phyloP scores from a whole-genome alignment of 2,113 vertebrate species.

The Tympanuchus pallidicinctus region DNA sequence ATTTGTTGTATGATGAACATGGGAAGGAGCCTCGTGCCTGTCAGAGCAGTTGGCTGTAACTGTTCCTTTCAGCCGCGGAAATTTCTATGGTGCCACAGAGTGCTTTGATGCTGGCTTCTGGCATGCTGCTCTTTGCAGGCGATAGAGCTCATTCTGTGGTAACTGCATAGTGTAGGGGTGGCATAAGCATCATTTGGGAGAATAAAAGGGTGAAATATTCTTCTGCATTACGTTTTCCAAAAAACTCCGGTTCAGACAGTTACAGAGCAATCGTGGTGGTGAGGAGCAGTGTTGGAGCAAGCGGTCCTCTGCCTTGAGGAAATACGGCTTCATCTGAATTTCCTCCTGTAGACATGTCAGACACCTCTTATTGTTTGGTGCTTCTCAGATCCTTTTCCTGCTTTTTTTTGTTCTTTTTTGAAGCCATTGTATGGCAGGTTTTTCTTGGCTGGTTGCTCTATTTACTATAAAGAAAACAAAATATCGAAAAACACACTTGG shows the following conservation, averaged over 20 bases:
- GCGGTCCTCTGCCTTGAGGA: constrained; percentile 62
- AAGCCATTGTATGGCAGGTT: constrained; percentile 65
- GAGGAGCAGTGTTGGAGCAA: not conserved
- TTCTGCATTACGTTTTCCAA: constrained; percentile 37
- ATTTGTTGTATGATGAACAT: not conserved
- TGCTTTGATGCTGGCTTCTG: not conserved
- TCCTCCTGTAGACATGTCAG: constrained; percentile 64
- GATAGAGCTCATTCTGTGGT: not conserved
- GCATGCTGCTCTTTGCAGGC: not conserved
- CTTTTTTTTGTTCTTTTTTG: constrained; percentile 2
- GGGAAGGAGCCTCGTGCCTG: not conserved
- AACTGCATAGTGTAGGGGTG: not conserved
- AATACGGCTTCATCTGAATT: constrained; percentile 68
- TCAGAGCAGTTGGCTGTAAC: not conserved
- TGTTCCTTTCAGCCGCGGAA: not conserved
- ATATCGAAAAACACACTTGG: not conserved
- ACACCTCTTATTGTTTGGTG: constrained; percentile 69
- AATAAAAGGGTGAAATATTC: not conserved
- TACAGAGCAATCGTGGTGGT: not conserved
- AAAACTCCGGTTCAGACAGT: not conserved
- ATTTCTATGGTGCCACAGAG: not conserved
- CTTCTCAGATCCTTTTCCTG: constrained; percentile 73
- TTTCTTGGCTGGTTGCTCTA: constrained; percentile 68
- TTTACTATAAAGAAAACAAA: constrained; percentile 31
- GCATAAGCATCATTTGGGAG: not conserved